phyloP scores from a whole-genome alignment of 30 jellyfish, hydroid and myxozoan genomes.

The Nemopilema nomurai region DNA sequence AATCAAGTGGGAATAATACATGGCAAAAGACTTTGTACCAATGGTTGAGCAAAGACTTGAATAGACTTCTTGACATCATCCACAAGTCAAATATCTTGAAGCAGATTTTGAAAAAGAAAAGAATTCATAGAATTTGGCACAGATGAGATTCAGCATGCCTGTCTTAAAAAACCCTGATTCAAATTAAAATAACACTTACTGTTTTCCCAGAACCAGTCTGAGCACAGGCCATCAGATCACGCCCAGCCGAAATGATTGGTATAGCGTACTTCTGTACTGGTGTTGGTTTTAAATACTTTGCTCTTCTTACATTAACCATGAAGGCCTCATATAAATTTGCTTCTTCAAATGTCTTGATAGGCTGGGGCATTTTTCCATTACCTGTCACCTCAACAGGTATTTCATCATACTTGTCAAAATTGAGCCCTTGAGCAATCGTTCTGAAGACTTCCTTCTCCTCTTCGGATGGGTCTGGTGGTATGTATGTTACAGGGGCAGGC shows the following conservation, averaged over 20 bases:
- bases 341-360: constrained; percentile 72
- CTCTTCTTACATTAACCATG: constrained; percentile 68
- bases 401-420: constrained; percentile 90
- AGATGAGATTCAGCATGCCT: too few species aligned
- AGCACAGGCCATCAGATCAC: constrained; percentile 99
- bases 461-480: constrained; percentile 95
- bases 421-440: constrained; percentile 90
- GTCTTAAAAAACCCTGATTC: too few species aligned
- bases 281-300: constrained; percentile 87
- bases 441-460: constrained; percentile 78
- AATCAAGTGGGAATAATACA: too few species aligned
- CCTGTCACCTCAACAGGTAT: constrained; percentile 96
- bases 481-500: constrained; percentile 90
- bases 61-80: too few species aligned
- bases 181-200: constrained; percentile 72
- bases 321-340: constrained; percentile 64
- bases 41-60: too few species aligned
- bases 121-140: too few species aligned
- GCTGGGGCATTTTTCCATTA: constrained; percentile 79
- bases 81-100: too few species aligned
- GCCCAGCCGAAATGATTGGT: constrained; percentile 75
- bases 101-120: too few species aligned
- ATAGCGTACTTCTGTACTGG: constrained; percentile 95
- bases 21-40: too few species aligned
- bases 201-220: constrained; percentile 99